phyloP scores from a whole-genome alignment of 2,888 invertebrate genomes.

The Caenorhabditis doughertyi region DNA sequence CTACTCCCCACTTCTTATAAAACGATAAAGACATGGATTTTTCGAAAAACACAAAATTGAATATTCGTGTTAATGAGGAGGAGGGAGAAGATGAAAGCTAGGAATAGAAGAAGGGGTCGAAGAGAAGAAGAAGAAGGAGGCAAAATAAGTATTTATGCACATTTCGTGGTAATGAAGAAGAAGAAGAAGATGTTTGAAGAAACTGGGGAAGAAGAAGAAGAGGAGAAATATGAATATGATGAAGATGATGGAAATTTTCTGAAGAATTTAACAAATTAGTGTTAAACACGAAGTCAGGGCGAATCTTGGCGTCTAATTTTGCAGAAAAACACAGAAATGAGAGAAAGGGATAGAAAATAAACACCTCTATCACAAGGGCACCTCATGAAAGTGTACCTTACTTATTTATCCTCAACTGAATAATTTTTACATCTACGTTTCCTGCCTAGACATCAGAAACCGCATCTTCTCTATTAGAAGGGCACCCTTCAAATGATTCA shows the following conservation, averaged over 20 bases:
- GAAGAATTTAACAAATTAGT: conserved; percentile 47
- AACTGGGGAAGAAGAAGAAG: conserved; percentile 8
- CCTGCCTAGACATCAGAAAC: too few relatives aligned
- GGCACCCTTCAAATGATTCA: too few relatives aligned
- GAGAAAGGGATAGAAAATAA: not conserved
- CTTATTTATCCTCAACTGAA: too few relatives aligned
- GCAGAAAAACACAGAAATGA: not conserved
- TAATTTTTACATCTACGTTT: too few relatives aligned
- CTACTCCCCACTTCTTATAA: not conserved
- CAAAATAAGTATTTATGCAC: conserved; percentile 46
- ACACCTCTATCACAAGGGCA: not conserved
- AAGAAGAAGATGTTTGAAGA: not conserved
- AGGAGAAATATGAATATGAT: conserved; percentile 30
- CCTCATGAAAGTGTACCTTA: not conserved
- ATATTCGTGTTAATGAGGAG: conserved; percentile 42
- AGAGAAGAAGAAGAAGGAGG: not conserved
- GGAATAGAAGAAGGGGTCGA: not conserved
- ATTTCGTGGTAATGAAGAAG: conserved; percentile 6
- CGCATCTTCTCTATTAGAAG: too few relatives aligned
- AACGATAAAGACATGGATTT: conserved; percentile 9
- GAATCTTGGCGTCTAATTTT: not conserved
- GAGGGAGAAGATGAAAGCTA: not conserved
- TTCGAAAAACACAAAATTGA: conserved; percentile 60
- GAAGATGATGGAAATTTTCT: conserved; percentile 24
- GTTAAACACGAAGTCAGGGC: conserved; percentile 12